Percentiles rank a stretch among this genome's conserved stretches.
Evolutionary conservation across 1,140 invertebrate genomes (phyloP).

Genomic region (Euura lappo): DNA sequence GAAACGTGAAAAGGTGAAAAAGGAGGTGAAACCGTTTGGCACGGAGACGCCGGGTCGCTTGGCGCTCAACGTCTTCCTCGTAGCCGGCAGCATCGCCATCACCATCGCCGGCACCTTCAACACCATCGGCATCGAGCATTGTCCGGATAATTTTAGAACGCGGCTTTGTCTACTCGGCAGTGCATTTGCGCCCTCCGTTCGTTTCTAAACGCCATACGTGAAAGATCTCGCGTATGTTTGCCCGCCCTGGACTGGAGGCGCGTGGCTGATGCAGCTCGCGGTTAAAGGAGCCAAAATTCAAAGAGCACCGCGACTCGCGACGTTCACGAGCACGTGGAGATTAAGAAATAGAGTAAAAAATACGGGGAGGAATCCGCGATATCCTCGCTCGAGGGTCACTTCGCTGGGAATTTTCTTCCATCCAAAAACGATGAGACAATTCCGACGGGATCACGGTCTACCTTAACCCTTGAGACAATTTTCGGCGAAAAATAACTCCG

Average conservation of each 20-base stretch:
- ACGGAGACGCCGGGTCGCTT: neutral
- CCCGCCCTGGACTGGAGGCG: neutral
- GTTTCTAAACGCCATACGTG: conserved; percentile 1
- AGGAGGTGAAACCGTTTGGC: neutral
- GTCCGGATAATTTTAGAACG: conserved; percentile 5
- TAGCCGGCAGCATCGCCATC: neutral
- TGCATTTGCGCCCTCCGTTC: neutral
- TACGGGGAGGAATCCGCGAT: too few relatives aligned
- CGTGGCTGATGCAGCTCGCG: neutral
- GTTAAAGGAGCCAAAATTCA: neutral
- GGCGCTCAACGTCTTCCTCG: neutral
- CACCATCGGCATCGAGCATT: neutral
- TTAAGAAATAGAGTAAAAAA: too few relatives aligned
- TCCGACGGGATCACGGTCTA: too few relatives aligned
- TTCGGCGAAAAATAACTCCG: too few relatives aligned
- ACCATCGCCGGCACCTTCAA: neutral
- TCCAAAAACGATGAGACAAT: too few relatives aligned
- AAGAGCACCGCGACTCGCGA: neutral
- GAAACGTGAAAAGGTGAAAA: neutral
- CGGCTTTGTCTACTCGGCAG: neutral
- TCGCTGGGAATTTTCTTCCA: too few relatives aligned
- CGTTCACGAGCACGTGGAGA: neutral
- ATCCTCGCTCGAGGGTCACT: too few relatives aligned
- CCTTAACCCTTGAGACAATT: too few relatives aligned
- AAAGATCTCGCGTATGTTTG: neutral